Evolutionary conservation across 2,797 vertebrate genomes (phyloP), one percentile per base, ranked within the genome.

Genomic region (Anguilla megastoma): DNA sequence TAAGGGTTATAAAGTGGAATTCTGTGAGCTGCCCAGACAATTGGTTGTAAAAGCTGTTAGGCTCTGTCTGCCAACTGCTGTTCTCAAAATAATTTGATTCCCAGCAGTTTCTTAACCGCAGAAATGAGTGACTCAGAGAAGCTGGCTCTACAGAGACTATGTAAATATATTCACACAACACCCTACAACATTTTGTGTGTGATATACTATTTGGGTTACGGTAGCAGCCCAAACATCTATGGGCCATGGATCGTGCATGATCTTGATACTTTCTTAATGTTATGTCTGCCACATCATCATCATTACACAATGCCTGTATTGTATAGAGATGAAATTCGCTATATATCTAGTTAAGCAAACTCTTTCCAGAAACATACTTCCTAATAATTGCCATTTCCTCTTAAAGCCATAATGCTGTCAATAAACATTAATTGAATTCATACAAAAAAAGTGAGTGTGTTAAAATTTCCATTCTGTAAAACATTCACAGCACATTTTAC

Each of bases 51-150:
- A 95, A 90, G 87, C 88, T 86, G 83, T 88, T 89, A 87, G 88
- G 90, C 90, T 92, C 89, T 90, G 89, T 87, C 92, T 94, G 94
- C 94, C 94, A 96, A 95, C 94, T 60, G 88, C 89, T 91, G 90
- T 91, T 94, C 89, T 92, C 86, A 88, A 91, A 93, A 92, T 89
- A 90, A 89, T 88, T 86, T 90, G 85, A 91, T 83, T 91, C 94
- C 93, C 92, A 95, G 86, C 90, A 88, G 88, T 63, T 92, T 93
- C 90, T 93, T 92, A 94, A 94, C 91, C 90, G 91, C 90, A 91
- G 88, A 93, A 94, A 92, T 85, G 84, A 91, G 90, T 93, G 91
- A 93, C 88, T 93, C 90, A 92, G 89, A 91, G 89, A 91, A 93
- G 89, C 88, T 89, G 85, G 85, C 86, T 86, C 90, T 79, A 91